phyloP scores from a whole-genome alignment of 1,140 invertebrate genomes.

The Solen grandis region DNA sequence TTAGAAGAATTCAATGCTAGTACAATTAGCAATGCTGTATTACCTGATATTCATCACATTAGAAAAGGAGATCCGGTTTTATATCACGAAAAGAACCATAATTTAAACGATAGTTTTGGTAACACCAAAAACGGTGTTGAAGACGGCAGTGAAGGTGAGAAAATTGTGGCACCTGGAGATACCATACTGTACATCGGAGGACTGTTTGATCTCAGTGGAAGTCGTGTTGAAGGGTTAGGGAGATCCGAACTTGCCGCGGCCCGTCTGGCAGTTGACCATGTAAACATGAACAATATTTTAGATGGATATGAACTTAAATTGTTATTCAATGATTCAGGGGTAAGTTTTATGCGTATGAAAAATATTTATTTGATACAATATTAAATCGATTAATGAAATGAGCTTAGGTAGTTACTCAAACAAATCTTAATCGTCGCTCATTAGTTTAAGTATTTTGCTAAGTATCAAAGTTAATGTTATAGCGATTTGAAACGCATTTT shows the following conservation, averaged over 20 bases:
- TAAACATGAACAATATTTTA: conserved; percentile 15
- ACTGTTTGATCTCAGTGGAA: conserved; percentile 35
- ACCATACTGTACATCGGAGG: conserved; percentile 39
- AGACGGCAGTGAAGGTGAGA: background rate
- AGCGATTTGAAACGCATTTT: too few relatives aligned
- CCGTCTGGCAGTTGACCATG: conserved; percentile 19
- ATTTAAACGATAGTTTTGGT: background rate
- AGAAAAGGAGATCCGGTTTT: background rate
- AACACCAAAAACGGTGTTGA: background rate
- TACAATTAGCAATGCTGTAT: background rate
- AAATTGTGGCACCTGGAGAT: background rate
- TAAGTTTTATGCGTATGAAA: conserved; percentile 22
- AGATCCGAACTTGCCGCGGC: conserved; percentile 37
- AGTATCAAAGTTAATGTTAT: too few relatives aligned
- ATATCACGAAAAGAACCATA: background rate
- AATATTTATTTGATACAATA: too few relatives aligned
- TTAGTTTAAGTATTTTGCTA: too few relatives aligned
- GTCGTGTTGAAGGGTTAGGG: background rate
- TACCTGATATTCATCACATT: background rate
- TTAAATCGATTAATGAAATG: too few relatives aligned
- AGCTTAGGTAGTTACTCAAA: too few relatives aligned
- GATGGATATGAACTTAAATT: conserved; percentile 32
- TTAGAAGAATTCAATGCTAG: background rate
- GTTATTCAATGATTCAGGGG: conserved; percentile 34
- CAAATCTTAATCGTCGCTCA: too few relatives aligned